Conservation (phyloP, 2,888 invertebrate species). For the Leucophenga maculata region DNA sequence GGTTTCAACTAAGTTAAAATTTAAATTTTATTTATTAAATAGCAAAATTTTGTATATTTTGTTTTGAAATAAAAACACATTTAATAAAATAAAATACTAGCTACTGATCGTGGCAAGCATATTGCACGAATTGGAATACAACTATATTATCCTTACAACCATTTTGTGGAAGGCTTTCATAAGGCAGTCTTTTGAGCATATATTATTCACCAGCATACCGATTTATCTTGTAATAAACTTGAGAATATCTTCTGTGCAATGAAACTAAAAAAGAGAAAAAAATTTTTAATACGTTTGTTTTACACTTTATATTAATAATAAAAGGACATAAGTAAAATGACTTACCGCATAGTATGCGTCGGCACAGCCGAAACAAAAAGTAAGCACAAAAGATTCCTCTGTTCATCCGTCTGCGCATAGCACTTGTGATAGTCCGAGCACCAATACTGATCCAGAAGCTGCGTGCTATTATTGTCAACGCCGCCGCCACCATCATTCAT, state of each 20-base stretch:
- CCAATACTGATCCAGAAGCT: conserved; percentile 78
- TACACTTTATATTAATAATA: too few species aligned
- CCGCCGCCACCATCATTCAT: neutral
- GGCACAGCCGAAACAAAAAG: conserved; percentile 83
- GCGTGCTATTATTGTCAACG: conserved; percentile 21
- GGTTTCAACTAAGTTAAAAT: too few species aligned
- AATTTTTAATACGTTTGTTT: too few species aligned
- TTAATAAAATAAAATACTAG: too few species aligned
- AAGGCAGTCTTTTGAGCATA: neutral
- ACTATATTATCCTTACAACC: neutral
- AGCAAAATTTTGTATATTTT: too few species aligned
- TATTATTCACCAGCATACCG: conserved; percentile 78
- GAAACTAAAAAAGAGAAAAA: conserved; percentile 70
- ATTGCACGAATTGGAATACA: neutral
- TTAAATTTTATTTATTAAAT: too few species aligned
- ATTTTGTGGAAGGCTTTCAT: neutral
- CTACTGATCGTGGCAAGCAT: neutral
- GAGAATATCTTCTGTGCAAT: conserved; percentile 79
- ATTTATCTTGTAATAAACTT: conserved; percentile 78
- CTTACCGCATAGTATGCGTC: conserved; percentile 80
- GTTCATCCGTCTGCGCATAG: conserved; percentile 78
- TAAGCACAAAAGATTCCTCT: conserved; percentile 80
- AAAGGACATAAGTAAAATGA: too few species aligned
- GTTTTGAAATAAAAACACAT: too few species aligned
- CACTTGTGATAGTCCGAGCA: conserved; percentile 91